A percentile compares a stretch with the other conserved stretches of the same genome.
phyloP scores from a whole-genome alignment of 2,797 vertebrate genomes.

The Cossypha polioptera region DNA sequence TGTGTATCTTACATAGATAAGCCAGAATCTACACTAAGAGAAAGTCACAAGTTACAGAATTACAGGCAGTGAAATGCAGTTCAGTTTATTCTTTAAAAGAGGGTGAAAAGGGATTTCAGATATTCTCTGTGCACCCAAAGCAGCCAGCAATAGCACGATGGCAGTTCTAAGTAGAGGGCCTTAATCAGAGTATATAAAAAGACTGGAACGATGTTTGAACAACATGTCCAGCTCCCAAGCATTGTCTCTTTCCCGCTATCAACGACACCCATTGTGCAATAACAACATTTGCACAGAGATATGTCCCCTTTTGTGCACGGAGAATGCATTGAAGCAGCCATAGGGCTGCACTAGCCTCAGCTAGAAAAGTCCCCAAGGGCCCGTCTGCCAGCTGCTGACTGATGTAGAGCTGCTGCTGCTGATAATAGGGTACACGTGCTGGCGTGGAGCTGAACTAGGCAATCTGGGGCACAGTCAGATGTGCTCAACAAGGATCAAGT shows the following conservation, averaged over 20 bases:
- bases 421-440: conserved; percentile 50
- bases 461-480: conserved; percentile 49
- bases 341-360: neutral
- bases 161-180: conserved; percentile 12
- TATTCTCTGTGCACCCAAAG: neutral
- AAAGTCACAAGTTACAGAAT: neutral
- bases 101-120: neutral
- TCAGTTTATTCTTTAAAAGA: neutral
- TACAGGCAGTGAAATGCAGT: neutral
- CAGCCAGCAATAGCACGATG: neutral
- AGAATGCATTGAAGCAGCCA: conserved; percentile 20
- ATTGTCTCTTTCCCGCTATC: conserved; percentile 47
- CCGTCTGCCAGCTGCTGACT: conserved; percentile 41
- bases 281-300: conserved; percentile 51
- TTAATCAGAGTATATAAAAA: conserved; percentile 50
- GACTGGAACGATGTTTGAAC: conserved; percentile 31
- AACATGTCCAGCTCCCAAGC: conserved; percentile 10
- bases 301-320: neutral
- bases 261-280: conserved; percentile 41
- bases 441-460: conserved; percentile 36
- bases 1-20: neutral
- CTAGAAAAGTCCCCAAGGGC: conserved; percentile 43
- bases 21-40: neutral
- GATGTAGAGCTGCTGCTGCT: conserved; percentile 23
- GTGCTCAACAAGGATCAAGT: conserved; percentile 49